These are phyloP conservation scores for Neodontobutis hainanensis DNA, from an alignment of 2,113 vertebrate genomes.

Conservation along the genomic window DNA sequence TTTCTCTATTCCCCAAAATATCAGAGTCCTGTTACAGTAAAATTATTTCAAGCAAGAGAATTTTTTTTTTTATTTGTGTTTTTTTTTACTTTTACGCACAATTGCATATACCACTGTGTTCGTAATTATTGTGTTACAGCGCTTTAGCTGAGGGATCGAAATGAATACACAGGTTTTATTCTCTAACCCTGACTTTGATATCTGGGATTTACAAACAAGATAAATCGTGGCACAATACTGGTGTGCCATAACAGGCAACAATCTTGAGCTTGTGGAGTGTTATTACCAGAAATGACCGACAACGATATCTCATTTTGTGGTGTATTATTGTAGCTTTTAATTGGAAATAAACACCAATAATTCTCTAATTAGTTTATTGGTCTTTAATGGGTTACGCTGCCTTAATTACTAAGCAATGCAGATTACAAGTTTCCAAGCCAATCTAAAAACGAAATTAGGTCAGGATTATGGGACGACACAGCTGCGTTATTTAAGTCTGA, in stretches of 20 bases:
- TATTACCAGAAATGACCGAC: not conserved
- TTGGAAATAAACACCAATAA: conserved; percentile 73
- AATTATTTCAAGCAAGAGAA: not conserved
- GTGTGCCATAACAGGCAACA: not conserved
- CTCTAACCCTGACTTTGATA: conserved; percentile 17
- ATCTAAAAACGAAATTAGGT: conserved; percentile 70
- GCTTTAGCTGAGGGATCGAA: not conserved
- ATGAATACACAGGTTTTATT: not conserved
- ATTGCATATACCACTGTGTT: not conserved
- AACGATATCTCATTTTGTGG: not conserved
- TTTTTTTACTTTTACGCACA: not conserved
- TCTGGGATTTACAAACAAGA: conserved; percentile 14
- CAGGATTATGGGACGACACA: conserved; percentile 75
- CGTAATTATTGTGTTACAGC: not conserved
- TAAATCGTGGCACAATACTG: not conserved
- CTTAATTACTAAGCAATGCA: conserved; percentile 76
- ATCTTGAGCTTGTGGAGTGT: not conserved
- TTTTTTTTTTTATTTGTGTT: not conserved
- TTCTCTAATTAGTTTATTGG: conserved; percentile 74
- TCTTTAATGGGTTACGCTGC: conserved; percentile 70
- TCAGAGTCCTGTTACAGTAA: not conserved
- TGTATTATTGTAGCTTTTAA: conserved; percentile 52
- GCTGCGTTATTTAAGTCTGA: conserved; percentile 78
- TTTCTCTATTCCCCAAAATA: conserved; percentile 5
- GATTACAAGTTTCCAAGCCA: conserved; percentile 72